Evolutionary conservation across 2,888 invertebrate genomes (phyloP).

Genomic region (Nysson spinosus): DNA sequence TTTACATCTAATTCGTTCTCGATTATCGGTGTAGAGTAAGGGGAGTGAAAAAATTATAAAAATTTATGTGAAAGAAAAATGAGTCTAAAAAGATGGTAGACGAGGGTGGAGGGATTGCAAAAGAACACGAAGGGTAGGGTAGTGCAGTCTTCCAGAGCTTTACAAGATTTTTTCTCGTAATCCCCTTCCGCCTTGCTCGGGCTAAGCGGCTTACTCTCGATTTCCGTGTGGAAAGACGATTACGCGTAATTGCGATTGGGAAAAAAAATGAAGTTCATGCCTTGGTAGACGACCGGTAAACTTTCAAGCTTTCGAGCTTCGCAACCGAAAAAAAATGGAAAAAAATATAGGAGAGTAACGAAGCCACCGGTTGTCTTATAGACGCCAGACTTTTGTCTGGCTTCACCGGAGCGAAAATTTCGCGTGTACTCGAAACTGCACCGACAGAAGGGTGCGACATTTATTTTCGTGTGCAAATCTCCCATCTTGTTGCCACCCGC

Average conservation of each 20-base stretch:
- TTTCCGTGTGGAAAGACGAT: conserved; percentile 61
- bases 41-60: too few species aligned
- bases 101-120: not conserved
- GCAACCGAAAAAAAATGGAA: not conserved
- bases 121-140: not conserved
- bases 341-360: too few species aligned
- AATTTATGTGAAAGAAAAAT: not conserved
- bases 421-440: not conserved
- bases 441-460: not conserved
- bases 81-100: not conserved
- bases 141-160: conserved; percentile 22
- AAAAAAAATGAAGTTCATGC: conserved; percentile 23
- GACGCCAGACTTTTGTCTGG: not conserved
- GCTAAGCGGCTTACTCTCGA: conserved; percentile 63
- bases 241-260: conserved; percentile 63
- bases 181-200: conserved; percentile 27
- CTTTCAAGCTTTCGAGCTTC: not conserved
- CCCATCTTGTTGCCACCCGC: conserved; percentile 9
- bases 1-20: too few species aligned
- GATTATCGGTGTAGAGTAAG: too few species aligned
- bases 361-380: too few species aligned
- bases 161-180: conserved; percentile 50
- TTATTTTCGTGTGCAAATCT: not conserved
- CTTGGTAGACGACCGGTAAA: conserved; percentile 1
- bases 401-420: too few species aligned